Conservation (phyloP, 1,140 invertebrate species). For the Calliopsis andreniformis region DNA sequence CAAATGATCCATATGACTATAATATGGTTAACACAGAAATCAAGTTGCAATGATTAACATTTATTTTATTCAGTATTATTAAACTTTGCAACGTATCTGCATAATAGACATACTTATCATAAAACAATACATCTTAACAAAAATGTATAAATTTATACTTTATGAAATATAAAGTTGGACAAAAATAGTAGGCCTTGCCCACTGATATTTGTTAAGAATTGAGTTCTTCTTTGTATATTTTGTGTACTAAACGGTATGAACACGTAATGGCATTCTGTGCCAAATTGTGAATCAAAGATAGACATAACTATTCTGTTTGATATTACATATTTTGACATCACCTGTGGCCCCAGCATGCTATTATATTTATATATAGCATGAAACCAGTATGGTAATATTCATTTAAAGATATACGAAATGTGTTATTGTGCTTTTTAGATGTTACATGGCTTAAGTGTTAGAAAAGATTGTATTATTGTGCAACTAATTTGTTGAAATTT, state of each 20-base stretch:
- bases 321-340: conserved; percentile 61
- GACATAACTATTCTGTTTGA: conserved; percentile 59
- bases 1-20: conserved; percentile 53
- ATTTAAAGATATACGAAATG: conserved; percentile 52
- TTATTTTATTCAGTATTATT: conserved; percentile 69
- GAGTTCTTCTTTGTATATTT: conserved; percentile 55
- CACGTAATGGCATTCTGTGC: conserved; percentile 62
- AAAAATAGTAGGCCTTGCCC: conserved; percentile 73
- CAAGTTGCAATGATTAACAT: conserved; percentile 68
- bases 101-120: conserved; percentile 69
- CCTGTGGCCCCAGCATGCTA: conserved; percentile 64
- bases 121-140: conserved; percentile 72
- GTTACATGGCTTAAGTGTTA: conserved; percentile 58
- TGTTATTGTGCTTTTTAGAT: conserved; percentile 57
- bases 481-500: conserved; percentile 50
- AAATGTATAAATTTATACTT: conserved; percentile 70
- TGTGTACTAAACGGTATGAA: conserved; percentile 60
- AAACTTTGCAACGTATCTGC: conserved; percentile 70
- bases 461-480: conserved; percentile 54
- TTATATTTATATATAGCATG: conserved; percentile 55
- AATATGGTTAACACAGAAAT: conserved; percentile 63
- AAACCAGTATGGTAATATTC: conserved; percentile 41
- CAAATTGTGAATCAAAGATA: conserved; percentile 52
- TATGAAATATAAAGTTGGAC: conserved; percentile 76
- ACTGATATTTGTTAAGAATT: conserved; percentile 65